Evolutionary conservation across 2,797 vertebrate genomes (phyloP).

Genomic region (Sebastes umbrosus): DNA sequence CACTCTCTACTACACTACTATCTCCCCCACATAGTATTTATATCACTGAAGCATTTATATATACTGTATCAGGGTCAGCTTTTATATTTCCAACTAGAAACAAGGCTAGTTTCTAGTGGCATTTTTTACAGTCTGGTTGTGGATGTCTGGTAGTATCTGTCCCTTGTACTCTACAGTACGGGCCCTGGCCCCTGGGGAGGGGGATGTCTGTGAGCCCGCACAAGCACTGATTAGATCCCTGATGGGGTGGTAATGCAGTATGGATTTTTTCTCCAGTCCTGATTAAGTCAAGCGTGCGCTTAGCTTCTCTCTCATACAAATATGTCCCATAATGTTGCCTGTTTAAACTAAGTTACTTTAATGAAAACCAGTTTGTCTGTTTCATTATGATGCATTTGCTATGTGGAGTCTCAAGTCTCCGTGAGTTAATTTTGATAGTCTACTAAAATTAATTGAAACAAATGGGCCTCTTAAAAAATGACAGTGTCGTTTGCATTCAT

Average conservation of each 20-base stretch:
- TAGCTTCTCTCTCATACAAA: conserved; percentile 9
- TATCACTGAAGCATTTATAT: neutral
- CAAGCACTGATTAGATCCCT: conserved; percentile 35
- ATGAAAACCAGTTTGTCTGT: neutral
- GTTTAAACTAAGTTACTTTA: neutral
- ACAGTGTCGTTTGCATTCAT: neutral
- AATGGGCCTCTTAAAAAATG: neutral
- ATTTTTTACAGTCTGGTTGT: neutral
- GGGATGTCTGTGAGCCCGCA: neutral
- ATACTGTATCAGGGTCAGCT: neutral
- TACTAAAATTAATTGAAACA: neutral
- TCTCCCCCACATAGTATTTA: neutral
- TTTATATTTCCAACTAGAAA: neutral
- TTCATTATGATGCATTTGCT: neutral
- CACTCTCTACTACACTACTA: neutral
- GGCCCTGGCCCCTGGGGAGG: neutral
- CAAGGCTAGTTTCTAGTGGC: neutral
- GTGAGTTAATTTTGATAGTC: neutral
- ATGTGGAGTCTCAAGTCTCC: neutral
- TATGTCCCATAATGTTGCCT: neutral
- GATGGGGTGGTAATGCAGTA: conserved; percentile 59
- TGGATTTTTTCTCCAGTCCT: conserved; percentile 60
- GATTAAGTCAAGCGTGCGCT: conserved; percentile 40
- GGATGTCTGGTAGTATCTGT: neutral
- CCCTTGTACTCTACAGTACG: neutral